These are phyloP conservation scores for Nymphalis c-album DNA, from an alignment of 2,888 invertebrate species.

Conservation along the genomic window DNA sequence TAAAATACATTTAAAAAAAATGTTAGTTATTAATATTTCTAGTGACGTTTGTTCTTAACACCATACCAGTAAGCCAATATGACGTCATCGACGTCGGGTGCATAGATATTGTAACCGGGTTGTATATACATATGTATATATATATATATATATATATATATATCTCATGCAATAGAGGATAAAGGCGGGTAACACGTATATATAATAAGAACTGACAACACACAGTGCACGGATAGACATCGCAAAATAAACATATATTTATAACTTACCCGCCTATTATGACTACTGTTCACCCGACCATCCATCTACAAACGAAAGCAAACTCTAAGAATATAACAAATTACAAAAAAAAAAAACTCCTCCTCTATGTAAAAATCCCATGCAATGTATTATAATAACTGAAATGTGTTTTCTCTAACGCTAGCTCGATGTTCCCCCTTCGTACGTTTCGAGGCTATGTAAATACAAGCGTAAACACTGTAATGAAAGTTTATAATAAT, in stretches of 20 bases:
- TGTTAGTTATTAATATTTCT: too few relatives aligned
- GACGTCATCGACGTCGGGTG: too few relatives aligned
- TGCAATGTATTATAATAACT: conserved; percentile 18
- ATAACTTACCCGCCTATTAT: conserved; percentile 81
- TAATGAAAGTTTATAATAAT: too few relatives aligned
- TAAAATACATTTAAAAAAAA: too few relatives aligned
- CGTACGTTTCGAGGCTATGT: background rate
- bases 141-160: conserved; percentile 32
- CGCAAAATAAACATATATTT: conserved; percentile 54
- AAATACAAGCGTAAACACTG: background rate
- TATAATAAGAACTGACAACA: conserved; percentile 25
- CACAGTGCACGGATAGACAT: conserved; percentile 6
- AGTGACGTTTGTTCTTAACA: too few relatives aligned
- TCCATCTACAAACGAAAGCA: conserved; percentile 82
- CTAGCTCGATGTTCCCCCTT: background rate
- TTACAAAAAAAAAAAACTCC: conserved; percentile 48
- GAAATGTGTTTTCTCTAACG: background rate
- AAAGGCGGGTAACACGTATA: conserved; percentile 50
- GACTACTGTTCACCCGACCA: conserved; percentile 81
- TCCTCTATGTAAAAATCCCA: conserved; percentile 41
- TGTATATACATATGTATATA: conserved; percentile 24
- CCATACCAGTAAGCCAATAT: too few relatives aligned
- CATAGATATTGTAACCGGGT: too few relatives aligned
- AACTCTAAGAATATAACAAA: conserved; percentile 68
- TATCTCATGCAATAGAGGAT: conserved; percentile 36